Conservation (phyloP, 2,888 invertebrate species). For the Zaprionus obscuricornis region DNA sequence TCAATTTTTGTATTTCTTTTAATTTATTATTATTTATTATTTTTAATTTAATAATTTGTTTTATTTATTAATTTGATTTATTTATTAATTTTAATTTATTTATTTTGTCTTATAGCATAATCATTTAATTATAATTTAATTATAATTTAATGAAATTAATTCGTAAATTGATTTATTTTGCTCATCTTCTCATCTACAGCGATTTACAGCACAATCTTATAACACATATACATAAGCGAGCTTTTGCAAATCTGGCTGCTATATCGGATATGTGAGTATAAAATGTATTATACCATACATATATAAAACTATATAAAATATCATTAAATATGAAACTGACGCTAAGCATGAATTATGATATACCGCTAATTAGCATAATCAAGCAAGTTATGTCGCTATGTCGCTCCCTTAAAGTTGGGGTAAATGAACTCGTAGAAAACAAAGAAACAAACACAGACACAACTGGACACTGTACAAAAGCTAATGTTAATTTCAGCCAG, state of each 20-base stretch:
- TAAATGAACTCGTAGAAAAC: slow-evolving; percentile 37
- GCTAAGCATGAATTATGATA: slow-evolving; percentile 43
- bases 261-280: slow-evolving; percentile 85
- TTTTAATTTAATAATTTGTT: no score
- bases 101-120: no score
- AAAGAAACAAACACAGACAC: slow-evolving; percentile 17
- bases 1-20: no score
- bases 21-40: no score
- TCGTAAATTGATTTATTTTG: no score
- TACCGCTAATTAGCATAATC: slow-evolving; percentile 53
- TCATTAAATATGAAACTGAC: slow-evolving; percentile 20
- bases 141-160: no score
- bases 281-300: neutral
- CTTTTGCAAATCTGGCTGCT: slow-evolving; percentile 83
- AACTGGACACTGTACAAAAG: slow-evolving; percentile 8
- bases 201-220: slow-evolving; percentile 83
- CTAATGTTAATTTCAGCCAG: slow-evolving; percentile 1
- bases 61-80: no score
- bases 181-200: slow-evolving; percentile 47
- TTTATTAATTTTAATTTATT: no score
- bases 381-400: slow-evolving; percentile 27
- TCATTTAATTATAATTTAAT: no score
- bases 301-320: neutral
- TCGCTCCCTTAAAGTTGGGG: no score
- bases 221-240: slow-evolving; percentile 82